Evolutionary conservation across 1,140 invertebrate species (phyloP).

Genomic region (Anastrepha obliqua): DNA sequence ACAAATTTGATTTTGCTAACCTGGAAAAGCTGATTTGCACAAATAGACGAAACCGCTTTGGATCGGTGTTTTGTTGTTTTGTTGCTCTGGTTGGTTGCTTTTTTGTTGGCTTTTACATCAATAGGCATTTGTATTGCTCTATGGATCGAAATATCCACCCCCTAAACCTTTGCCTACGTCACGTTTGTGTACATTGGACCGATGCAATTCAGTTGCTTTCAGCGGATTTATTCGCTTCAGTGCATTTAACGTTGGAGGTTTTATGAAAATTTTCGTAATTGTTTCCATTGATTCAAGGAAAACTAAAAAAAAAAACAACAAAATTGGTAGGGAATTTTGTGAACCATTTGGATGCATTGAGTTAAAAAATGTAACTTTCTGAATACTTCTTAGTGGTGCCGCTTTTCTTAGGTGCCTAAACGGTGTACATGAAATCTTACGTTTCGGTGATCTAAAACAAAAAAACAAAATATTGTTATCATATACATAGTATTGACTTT

Average conservation of each 20-base stretch:
- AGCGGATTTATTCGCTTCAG: slow-evolving; percentile 46
- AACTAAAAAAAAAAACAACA: not conserved
- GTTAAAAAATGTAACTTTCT: too few species aligned
- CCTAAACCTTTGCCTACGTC: not conserved
- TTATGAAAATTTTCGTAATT: slow-evolving; percentile 47
- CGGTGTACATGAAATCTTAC: too few species aligned
- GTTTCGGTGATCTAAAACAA: too few species aligned
- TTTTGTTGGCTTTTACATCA: slow-evolving; percentile 40
- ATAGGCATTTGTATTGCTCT: slow-evolving; percentile 47
- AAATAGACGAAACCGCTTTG: slow-evolving; percentile 55
- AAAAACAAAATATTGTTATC: too few species aligned
- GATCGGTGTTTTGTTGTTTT: slow-evolving; percentile 22
- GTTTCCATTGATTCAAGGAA: slow-evolving; percentile 21
- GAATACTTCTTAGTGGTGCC: too few species aligned
- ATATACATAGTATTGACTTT: too few species aligned
- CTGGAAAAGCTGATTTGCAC: slow-evolving; percentile 58
- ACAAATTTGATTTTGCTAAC: slow-evolving; percentile 60
- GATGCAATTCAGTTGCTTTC: slow-evolving; percentile 43
- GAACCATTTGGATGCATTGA: not conserved
- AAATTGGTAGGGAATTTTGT: not conserved
- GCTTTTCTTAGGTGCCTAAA: too few species aligned
- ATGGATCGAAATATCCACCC: not conserved
- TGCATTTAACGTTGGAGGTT: slow-evolving; percentile 39
- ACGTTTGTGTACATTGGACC: slow-evolving; percentile 4
- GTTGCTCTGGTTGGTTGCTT: not conserved